These are phyloP conservation scores for Cordilura impudica DNA, from an alignment of 2,888 invertebrate species.

Conservation along the genomic window DNA sequence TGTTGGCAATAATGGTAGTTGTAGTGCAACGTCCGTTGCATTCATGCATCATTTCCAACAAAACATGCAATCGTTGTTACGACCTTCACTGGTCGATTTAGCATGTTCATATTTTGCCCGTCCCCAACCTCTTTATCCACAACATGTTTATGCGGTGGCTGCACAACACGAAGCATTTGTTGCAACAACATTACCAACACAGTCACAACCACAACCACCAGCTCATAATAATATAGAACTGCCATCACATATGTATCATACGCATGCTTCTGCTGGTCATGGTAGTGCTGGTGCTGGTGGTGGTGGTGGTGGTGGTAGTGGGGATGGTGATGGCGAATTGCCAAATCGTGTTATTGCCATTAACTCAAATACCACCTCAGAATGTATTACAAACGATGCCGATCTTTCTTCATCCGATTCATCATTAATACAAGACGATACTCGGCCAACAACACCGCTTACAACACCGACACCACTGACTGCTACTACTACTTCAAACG, in stretches of 20 bases:
- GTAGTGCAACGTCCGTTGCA: slow-evolving; percentile 64
- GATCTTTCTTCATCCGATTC: slow-evolving; percentile 63
- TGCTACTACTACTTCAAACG: slow-evolving; percentile 44
- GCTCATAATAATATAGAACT: slow-evolving; percentile 27
- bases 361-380: slow-evolving; percentile 62
- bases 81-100: slow-evolving; percentile 75
- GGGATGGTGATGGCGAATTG: slow-evolving; percentile 39
- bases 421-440: slow-evolving; percentile 61
- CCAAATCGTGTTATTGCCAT: slow-evolving; percentile 62
- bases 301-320: slow-evolving; percentile 7
- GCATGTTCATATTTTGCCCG: slow-evolving; percentile 76
- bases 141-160: slow-evolving; percentile 63
- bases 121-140: slow-evolving; percentile 67
- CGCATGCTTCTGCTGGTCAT: neutral
- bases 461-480: slow-evolving; percentile 63
- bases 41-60: slow-evolving; percentile 76
- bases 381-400: slow-evolving; percentile 61
- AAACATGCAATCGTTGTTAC: slow-evolving; percentile 75
- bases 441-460: slow-evolving; percentile 26
- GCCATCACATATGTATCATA: slow-evolving; percentile 35
- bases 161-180: slow-evolving; percentile 60
- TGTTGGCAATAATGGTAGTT: slow-evolving; percentile 39
- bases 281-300: neutral
- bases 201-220: neutral
- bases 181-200: slow-evolving; percentile 28